Evolutionary conservation across 2,888 invertebrate genomes (phyloP).

Genomic region (Loripinus fragilis): DNA sequence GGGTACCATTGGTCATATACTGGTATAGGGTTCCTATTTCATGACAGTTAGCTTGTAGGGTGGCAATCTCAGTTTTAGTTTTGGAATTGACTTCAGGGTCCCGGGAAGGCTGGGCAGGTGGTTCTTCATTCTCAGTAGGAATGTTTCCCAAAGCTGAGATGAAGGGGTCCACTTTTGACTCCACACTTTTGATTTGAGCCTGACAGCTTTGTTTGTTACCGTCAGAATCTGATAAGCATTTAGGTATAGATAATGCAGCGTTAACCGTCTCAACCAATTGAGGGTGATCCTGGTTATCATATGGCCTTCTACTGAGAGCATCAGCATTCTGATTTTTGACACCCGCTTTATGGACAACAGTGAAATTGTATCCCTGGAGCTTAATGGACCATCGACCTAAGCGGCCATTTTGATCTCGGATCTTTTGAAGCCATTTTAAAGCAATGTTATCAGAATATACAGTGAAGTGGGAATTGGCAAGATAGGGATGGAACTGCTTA

Average conservation of each 20-base stretch:
- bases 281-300: no score
- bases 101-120: background rate
- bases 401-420: slow-evolving; percentile 39
- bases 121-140: slow-evolving; percentile 16
- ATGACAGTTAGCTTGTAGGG: slow-evolving; percentile 40
- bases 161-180: background rate
- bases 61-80: background rate
- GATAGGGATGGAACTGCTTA: slow-evolving; percentile 43
- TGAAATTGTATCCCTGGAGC: background rate
- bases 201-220: background rate
- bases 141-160: background rate
- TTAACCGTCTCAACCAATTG: no score
- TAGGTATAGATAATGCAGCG: no score
- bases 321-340: background rate
- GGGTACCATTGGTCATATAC: slow-evolving; percentile 28
- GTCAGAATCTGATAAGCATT: no score
- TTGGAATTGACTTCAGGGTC: background rate
- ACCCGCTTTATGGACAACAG: background rate
- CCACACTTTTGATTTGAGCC: background rate
- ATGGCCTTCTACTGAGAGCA: background rate
- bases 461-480: slow-evolving; percentile 36
- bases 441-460: slow-evolving; percentile 50
- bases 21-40: slow-evolving; percentile 23
- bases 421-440: slow-evolving; percentile 38
- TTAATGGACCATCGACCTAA: slow-evolving; percentile 35